Evolutionary conservation across 2,888 invertebrate species (phyloP).

Genomic region (Synergus umbraculus): DNA sequence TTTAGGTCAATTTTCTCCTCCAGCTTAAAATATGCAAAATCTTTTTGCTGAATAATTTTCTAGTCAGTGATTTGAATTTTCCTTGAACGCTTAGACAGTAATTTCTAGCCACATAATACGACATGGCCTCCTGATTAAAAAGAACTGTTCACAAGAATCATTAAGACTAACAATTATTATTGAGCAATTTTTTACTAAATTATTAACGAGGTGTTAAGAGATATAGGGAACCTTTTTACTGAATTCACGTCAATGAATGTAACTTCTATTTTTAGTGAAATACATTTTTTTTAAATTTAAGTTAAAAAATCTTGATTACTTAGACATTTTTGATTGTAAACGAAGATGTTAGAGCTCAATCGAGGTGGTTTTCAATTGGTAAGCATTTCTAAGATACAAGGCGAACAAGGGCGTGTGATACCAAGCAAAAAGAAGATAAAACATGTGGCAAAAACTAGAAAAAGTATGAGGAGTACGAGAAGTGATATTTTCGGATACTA

Average conservation of each 20-base stretch:
- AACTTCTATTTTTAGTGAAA: too few species aligned
- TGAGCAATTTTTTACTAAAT: neutral
- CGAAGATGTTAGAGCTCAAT: neutral
- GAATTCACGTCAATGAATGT: neutral
- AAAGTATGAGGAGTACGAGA: slow-evolving; percentile 26
- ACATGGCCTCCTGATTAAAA: neutral
- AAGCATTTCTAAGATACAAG: slow-evolving; percentile 22
- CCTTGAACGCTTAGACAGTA: neutral
- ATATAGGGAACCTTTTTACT: neutral
- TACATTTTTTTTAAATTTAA: too few species aligned
- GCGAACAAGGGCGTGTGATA: slow-evolving; percentile 30
- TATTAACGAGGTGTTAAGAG: neutral
- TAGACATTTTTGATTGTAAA: slow-evolving; percentile 15
- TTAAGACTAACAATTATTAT: neutral
- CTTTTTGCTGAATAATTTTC: neutral
- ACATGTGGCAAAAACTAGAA: neutral
- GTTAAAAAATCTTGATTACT: neutral
- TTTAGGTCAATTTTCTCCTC: neutral
- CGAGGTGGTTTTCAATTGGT: slow-evolving; percentile 10
- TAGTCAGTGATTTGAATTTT: neutral
- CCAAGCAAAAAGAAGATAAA: slow-evolving; percentile 35
- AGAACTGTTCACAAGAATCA: neutral
- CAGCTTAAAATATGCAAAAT: neutral
- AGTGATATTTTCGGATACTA: slow-evolving; percentile 39
- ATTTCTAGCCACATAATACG: neutral